Conservation (phyloP, 2,888 invertebrate genomes). For the Ennomos fuscantarius region DNA sequence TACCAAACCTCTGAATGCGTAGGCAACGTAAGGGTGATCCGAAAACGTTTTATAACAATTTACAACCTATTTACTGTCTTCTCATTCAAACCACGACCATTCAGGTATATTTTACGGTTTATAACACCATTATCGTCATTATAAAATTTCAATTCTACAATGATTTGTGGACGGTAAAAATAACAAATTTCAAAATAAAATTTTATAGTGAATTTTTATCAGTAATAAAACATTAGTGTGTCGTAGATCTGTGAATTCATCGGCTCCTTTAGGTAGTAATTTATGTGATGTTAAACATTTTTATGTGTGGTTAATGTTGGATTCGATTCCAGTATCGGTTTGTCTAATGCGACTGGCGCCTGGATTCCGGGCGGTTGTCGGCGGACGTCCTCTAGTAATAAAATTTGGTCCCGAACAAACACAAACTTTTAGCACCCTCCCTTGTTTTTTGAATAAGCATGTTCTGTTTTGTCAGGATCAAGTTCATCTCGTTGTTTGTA, state of each 20-base stretch:
- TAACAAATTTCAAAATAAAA: slow-evolving; percentile 50
- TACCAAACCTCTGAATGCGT: slow-evolving; percentile 55
- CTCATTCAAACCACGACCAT: slow-evolving; percentile 65
- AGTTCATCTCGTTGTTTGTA: slow-evolving; percentile 61
- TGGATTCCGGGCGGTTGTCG: slow-evolving; percentile 62
- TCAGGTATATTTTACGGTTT: slow-evolving; percentile 66
- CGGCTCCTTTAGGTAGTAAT: slow-evolving; percentile 78
- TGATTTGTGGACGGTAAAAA: slow-evolving; percentile 60
- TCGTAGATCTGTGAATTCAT: slow-evolving; percentile 72
- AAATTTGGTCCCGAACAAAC: slow-evolving; percentile 78
- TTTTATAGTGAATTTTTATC: slow-evolving; percentile 61
- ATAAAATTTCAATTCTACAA: slow-evolving; percentile 48
- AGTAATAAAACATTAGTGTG: slow-evolving; percentile 72
- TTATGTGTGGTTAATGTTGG: slow-evolving; percentile 79
- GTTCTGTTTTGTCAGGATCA: slow-evolving; percentile 70
- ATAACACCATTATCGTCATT: slow-evolving; percentile 54
- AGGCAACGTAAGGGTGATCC: slow-evolving; percentile 67
- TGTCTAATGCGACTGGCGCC: slow-evolving; percentile 81
- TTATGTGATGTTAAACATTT: slow-evolving; percentile 81
- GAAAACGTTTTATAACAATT: slow-evolving; percentile 79
- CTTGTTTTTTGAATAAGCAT: slow-evolving; percentile 78
- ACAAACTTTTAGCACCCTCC: slow-evolving; percentile 73
- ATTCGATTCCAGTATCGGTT: slow-evolving; percentile 75
- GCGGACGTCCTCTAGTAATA: slow-evolving; percentile 72
- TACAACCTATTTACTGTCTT: slow-evolving; percentile 64